A percentile compares a stretch with the other conserved stretches of the same genome.
phyloP scores from a whole-genome alignment of 2,888 invertebrate genomes.

The Apantesis nais region DNA sequence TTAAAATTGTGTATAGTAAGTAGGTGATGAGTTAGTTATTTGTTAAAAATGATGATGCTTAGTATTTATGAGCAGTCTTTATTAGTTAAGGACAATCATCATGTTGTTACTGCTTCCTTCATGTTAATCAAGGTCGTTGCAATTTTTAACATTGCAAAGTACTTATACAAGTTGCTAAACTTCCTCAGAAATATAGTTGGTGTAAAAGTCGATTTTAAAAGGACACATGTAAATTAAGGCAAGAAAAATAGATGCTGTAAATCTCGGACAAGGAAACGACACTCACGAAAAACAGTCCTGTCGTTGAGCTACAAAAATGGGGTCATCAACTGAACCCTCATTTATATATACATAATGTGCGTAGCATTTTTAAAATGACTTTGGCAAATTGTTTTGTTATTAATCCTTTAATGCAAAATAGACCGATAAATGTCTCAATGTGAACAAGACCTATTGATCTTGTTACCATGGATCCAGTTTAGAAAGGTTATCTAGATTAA shows the following conservation, averaged over 20 bases:
- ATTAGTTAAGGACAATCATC: background rate
- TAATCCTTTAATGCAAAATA: background rate
- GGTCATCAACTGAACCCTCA: background rate
- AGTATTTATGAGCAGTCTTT: background rate
- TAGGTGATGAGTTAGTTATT: background rate
- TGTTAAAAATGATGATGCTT: background rate
- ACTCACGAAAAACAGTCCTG: background rate
- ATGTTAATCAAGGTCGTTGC: background rate
- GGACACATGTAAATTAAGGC: background rate
- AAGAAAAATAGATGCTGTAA: background rate
- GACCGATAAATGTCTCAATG: conserved; percentile 16
- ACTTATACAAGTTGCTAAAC: no score
- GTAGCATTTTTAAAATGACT: background rate
- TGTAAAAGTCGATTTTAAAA: background rate
- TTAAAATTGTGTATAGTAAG: background rate
- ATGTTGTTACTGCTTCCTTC: no score
- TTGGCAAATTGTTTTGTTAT: conserved; percentile 1
- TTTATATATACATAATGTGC: background rate
- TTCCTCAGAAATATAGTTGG: background rate
- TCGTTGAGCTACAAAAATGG: background rate
- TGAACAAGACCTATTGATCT: conserved; percentile 7
- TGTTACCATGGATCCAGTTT: background rate
- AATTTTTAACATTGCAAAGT: background rate
- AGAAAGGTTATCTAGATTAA: conserved; percentile 28
- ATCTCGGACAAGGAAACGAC: background rate